phyloP scores from a whole-genome alignment of 1,140 invertebrate species.

The Yoshiicerus persimilis region DNA sequence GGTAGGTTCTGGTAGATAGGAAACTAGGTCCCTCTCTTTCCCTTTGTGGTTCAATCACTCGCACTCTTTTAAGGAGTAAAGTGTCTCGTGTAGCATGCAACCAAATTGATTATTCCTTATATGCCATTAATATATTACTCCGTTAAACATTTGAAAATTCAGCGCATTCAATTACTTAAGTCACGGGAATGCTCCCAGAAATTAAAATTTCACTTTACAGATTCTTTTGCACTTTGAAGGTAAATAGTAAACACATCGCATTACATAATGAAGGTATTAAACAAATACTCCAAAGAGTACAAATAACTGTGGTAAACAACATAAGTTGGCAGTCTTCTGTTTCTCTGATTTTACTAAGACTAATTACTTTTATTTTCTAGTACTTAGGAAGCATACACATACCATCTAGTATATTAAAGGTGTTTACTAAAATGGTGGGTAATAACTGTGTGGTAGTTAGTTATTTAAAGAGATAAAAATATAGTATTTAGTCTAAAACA shows the following conservation, averaged over 20 bases:
- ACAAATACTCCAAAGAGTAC: too few relatives aligned
- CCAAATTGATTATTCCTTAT: not conserved
- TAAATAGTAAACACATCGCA: too few relatives aligned
- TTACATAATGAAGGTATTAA: too few relatives aligned
- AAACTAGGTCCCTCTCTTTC: not conserved
- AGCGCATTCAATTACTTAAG: not conserved
- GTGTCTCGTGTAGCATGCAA: not conserved
- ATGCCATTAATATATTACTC: not conserved
- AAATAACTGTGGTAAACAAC: too few relatives aligned
- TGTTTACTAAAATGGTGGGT: too few relatives aligned
- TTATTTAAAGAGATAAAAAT: too few relatives aligned
- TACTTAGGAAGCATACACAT: too few relatives aligned
- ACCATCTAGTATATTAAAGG: too few relatives aligned
- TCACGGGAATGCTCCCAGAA: not conserved
- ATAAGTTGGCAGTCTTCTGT: too few relatives aligned
- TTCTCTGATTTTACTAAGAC: too few relatives aligned
- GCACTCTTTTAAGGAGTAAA: not conserved
- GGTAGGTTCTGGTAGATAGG: not conserved
- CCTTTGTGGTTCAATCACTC: not conserved
- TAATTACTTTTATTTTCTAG: too few relatives aligned
- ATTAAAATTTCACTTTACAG: not conserved
- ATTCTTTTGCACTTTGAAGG: too few relatives aligned
- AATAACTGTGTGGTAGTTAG: not conserved
- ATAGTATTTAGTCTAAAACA: not conserved
- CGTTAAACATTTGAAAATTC: not conserved